Evolutionary conservation across 2,888 invertebrate species (phyloP), one percentile per base, ranked within the genome.

Genomic region (Hirtodrosophila duncani): DNA sequence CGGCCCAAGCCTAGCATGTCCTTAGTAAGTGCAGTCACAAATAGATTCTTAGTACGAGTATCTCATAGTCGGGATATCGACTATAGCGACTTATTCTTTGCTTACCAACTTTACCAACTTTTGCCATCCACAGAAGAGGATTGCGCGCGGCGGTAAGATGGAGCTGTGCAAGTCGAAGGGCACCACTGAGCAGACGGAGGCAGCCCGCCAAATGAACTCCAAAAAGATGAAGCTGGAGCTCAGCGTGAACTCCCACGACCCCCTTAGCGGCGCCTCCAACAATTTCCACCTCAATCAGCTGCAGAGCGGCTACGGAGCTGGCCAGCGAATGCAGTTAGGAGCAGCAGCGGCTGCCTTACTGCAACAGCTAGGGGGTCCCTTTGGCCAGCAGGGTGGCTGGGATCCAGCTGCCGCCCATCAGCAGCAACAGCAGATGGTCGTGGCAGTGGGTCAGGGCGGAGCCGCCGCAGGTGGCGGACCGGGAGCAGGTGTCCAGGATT

Each of bases 161-260:
- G 95, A 98, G 86, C 92, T 96, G 8, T 99, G 99, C 88, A 93
- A 94, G 74, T 96, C 96, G 63, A 91, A 96, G 55, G 99, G 99
- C 3, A 93, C 93, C 36, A 94, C 95, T 0, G 96, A 97, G 38
- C 96, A 97, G 79, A 97, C 99, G 17, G 97, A 99, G 78, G 92
- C 95, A 68, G 99, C 99, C 33, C 97, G 98, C 82, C 92, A 96
- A 85, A 93, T 99, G 87, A 98, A 99, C 75, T 93, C 94, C 83
- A 99, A 99, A 87, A 99, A 99, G 90, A 92, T 97, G 30, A 86
- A 86, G 52, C 84, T 87, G 70, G 87, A 87, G 38, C 65, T 87
- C 17, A 82, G 83, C 0, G 83, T 87, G 20, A 63, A 86, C 14
- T 83, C 85, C 3, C 81, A 86, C 4, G 85, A 87, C 37, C 83